phyloP scores from a whole-genome alignment of 2,113 vertebrate genomes.

The Alligator mississippiensis region DNA sequence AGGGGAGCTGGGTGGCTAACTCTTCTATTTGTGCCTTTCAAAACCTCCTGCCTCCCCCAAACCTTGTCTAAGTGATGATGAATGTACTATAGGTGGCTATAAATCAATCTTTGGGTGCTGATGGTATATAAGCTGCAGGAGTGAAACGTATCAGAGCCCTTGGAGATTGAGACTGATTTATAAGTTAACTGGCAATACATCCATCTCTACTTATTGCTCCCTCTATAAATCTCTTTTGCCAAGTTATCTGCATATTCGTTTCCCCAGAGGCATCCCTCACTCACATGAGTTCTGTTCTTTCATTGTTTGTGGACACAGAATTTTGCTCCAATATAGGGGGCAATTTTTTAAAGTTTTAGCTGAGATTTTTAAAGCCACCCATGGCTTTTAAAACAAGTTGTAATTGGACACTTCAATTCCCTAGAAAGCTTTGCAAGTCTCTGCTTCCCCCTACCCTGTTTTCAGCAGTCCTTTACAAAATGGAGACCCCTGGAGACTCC shows the following conservation, averaged over 20 bases:
- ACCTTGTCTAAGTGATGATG: constrained; percentile 68
- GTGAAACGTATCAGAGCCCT: constrained; percentile 42
- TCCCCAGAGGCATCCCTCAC: constrained; percentile 59
- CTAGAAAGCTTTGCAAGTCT: background rate
- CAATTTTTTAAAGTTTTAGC: background rate
- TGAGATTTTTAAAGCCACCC: background rate
- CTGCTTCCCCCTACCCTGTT: background rate
- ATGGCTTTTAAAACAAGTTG: background rate
- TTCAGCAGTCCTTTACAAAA: background rate
- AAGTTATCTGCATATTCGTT: constrained; percentile 59
- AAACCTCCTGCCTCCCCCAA: constrained; percentile 9
- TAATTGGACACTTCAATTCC: background rate
- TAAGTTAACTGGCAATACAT: constrained; percentile 69
- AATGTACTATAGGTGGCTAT: constrained; percentile 56
- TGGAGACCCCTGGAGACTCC: background rate
- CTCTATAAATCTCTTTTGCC: constrained; percentile 71
- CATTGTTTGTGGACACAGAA: constrained; percentile 13
- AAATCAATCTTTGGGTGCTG: constrained; percentile 64
- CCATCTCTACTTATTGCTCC: constrained; percentile 68
- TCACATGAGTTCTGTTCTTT: constrained; percentile 35
- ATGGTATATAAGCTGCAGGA: constrained; percentile 53
- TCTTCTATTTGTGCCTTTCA: background rate
- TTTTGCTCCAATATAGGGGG: constrained; percentile 13
- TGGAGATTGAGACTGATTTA: constrained; percentile 62
- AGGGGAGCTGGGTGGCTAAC: background rate